phyloP scores from a whole-genome alignment of 2,888 invertebrate genomes.

The Congeria kusceri region DNA sequence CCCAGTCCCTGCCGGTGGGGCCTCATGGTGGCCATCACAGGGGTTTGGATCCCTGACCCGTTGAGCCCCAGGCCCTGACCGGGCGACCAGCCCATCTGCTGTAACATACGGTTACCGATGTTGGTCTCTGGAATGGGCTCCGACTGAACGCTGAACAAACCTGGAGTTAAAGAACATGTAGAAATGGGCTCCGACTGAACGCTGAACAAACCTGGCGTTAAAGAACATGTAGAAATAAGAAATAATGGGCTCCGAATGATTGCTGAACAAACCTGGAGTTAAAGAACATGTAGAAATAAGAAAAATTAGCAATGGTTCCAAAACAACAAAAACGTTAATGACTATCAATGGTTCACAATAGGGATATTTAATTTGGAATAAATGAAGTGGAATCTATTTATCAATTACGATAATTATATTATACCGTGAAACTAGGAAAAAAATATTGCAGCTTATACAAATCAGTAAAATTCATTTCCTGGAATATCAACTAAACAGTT shows the following conservation, averaged over 20 bases:
- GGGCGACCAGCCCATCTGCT: conserved; percentile 83
- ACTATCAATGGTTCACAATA: too few relatives aligned
- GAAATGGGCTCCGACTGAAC: conserved; percentile 76
- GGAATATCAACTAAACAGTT: too few relatives aligned
- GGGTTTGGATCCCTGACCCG: conserved; percentile 76
- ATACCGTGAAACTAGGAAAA: too few relatives aligned
- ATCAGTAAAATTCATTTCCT: too few relatives aligned
- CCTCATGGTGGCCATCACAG: conserved; percentile 75
- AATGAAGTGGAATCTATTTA: too few relatives aligned
- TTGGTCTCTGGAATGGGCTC: conserved; percentile 81
- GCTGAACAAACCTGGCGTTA: conserved; percentile 69
- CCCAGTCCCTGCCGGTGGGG: conserved; percentile 80
- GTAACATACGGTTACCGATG: conserved; percentile 82
- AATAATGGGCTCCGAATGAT: conserved; percentile 75
- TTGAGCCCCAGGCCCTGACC: conserved; percentile 79
- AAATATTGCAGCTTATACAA: too few relatives aligned
- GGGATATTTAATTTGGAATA: too few relatives aligned
- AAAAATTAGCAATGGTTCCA: too few relatives aligned
- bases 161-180: conserved; percentile 47
- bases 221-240: conserved; percentile 66
- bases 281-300: conserved; percentile 65
- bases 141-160: conserved; percentile 68
- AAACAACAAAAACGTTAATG: too few relatives aligned
- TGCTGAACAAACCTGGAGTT: conserved; percentile 69
- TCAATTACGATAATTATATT: too few relatives aligned